These are phyloP conservation scores for Pachypeltis micranthus DNA, from an alignment of 1,140 invertebrate genomes.

Conservation along the genomic window DNA sequence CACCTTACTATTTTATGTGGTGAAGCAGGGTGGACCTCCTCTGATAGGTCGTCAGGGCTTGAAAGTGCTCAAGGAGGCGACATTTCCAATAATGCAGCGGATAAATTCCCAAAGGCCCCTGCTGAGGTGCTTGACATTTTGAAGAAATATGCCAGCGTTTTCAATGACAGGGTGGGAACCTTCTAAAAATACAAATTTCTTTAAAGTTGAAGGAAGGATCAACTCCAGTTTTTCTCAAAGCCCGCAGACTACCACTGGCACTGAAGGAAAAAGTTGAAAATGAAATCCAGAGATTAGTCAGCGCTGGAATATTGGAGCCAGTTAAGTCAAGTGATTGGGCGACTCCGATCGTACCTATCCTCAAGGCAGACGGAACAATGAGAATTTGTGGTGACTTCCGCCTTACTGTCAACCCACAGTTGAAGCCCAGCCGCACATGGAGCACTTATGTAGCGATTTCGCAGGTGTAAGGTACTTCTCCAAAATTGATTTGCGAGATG, in stretches of 20 bases:
- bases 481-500: constrained; percentile 13
- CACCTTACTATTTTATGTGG: no score
- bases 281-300: not conserved
- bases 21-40: no score
- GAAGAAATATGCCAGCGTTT: no score
- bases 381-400: constrained; percentile 12
- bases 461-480: not conserved
- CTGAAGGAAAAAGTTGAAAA: constrained; percentile 2
- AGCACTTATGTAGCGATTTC: constrained; percentile 6
- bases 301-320: not conserved
- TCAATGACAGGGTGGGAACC: no score
- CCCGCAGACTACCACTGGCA: not conserved
- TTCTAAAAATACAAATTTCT: no score
- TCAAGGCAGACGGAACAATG: constrained; percentile 5
- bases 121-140: no score
- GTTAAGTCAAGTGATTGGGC: constrained; percentile 10
- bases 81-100: no score
- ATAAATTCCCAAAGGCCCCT: no score
- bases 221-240: not conserved
- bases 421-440: not conserved
- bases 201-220: not conserved
- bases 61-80: no score
- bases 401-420: not conserved
- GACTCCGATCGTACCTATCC: constrained; percentile 6
- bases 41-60: no score